A percentile compares a stretch with the other conserved stretches of the same genome.
These are phyloP conservation scores for Idaea biselata DNA, from an alignment of 2,888 invertebrate genomes.

Conservation along the genomic window DNA sequence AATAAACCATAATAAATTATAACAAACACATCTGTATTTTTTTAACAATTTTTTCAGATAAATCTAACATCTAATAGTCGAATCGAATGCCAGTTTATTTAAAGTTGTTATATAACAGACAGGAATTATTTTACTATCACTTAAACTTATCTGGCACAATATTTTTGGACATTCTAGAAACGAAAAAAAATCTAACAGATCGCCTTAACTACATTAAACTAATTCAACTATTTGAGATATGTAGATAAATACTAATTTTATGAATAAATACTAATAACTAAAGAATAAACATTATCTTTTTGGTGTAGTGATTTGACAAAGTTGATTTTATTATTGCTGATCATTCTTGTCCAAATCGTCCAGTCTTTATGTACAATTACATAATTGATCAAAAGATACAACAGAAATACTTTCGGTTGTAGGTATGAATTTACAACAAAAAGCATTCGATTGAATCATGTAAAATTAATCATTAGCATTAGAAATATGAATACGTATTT, in stretches of 20 bases:
- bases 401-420: too few species aligned
- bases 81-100: background rate
- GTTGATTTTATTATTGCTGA: constrained; percentile 37
- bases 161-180: constrained; percentile 1
- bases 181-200: background rate
- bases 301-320: constrained; percentile 37
- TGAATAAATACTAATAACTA: constrained; percentile 28
- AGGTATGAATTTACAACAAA: background rate
- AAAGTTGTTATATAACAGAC: constrained; percentile 28
- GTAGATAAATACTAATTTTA: constrained; percentile 26
- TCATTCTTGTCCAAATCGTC: constrained; percentile 33
- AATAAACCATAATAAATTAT: constrained; percentile 1
- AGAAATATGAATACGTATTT: background rate
- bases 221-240: background rate
- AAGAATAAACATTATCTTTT: constrained; percentile 33
- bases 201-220: background rate
- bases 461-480: background rate
- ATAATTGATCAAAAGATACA: background rate
- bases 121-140: constrained; percentile 18
- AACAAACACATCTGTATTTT: background rate
- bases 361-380: constrained; percentile 28
- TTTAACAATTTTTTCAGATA: background rate
- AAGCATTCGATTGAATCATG: background rate
- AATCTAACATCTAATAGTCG: background rate
- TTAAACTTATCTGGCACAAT: background rate